phyloP scores from a whole-genome alignment of 2,888 invertebrate genomes.

The Euproctis similis region DNA sequence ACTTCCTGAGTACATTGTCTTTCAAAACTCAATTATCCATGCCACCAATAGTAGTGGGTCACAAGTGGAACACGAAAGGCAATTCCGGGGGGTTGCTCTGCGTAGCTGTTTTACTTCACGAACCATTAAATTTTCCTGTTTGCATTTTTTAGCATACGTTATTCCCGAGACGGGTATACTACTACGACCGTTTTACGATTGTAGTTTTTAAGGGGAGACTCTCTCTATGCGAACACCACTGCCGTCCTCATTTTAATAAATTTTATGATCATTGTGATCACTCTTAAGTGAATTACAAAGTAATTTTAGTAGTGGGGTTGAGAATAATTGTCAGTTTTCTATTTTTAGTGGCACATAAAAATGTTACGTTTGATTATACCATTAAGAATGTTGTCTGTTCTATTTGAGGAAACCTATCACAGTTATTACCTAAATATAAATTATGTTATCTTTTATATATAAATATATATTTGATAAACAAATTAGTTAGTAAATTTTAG shows the following conservation, averaged over 20 bases:
- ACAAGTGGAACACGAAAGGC: constrained; percentile 45
- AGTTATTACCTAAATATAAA: too few relatives aligned
- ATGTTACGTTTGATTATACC: constrained; percentile 8
- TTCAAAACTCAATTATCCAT: too few relatives aligned
- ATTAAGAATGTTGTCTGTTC: too few relatives aligned
- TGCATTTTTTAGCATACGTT: constrained; percentile 76
- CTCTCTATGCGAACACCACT: constrained; percentile 26
- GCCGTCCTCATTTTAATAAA: constrained; percentile 34
- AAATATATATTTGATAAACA: too few relatives aligned
- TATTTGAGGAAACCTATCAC: too few relatives aligned
- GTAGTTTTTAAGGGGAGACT: constrained; percentile 55
- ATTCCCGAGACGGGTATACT: constrained; percentile 45
- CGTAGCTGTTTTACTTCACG: constrained; percentile 68
- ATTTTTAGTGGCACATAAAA: constrained; percentile 11
- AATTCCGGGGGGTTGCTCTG: constrained; percentile 54
- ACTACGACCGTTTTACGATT: constrained; percentile 57
- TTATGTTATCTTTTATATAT: too few relatives aligned
- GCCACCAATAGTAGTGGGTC: constrained; percentile 38
- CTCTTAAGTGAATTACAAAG: constrained; percentile 28
- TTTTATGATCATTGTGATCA: constrained; percentile 31
- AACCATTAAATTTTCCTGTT: constrained; percentile 74
- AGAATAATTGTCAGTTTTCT: constrained; percentile 17
- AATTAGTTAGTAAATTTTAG: too few relatives aligned
- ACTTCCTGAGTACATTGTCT: too few relatives aligned
- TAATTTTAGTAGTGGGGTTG: constrained; percentile 21